A percentile compares a stretch with the other conserved stretches of the same genome.
Evolutionary conservation across 2,888 invertebrate genomes (phyloP).

Genomic region (Uloborus plumipes): DNA sequence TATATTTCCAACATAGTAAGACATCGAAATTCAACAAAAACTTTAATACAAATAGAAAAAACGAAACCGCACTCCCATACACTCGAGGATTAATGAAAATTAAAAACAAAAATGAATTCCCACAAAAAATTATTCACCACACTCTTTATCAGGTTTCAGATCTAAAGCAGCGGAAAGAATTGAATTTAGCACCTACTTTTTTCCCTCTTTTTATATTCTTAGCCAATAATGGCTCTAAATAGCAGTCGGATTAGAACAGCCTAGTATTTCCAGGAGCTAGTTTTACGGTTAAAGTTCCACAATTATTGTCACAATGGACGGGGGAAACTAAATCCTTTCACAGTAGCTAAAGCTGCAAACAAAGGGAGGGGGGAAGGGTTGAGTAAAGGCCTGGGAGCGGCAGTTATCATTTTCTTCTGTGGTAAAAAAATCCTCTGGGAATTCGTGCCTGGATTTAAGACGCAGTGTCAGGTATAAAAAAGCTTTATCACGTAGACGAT

Average conservation of each 20-base stretch:
- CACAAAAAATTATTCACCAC: too few relatives aligned
- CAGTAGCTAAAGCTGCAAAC: conserved; percentile 21
- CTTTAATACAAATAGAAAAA: too few relatives aligned
- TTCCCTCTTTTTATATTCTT: too few relatives aligned
- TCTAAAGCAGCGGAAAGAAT: too few relatives aligned
- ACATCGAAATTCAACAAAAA: too few relatives aligned
- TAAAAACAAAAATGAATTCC: too few relatives aligned
- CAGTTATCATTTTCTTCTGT: conserved; percentile 38
- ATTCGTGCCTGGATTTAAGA: conserved; percentile 58
- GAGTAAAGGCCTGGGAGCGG: conserved; percentile 15
- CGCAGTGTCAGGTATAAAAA: conserved; percentile 40
- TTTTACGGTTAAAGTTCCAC: conserved; percentile 43
- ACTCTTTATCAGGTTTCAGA: too few relatives aligned
- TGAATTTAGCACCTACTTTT: too few relatives aligned
- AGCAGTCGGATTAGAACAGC: conserved; percentile 17
- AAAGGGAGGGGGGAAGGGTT: neutral
- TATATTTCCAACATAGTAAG: too few relatives aligned
- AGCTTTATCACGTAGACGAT: conserved; percentile 42
- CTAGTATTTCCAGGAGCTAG: conserved; percentile 24
- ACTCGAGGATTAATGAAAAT: too few relatives aligned
- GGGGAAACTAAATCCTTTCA: conserved; percentile 36
- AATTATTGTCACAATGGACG: conserved; percentile 48
- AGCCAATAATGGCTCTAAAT: conserved; percentile 30
- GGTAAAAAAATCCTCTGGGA: conserved; percentile 31
- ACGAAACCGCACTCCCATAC: too few relatives aligned